Percentiles rank a stretch among this genome's conserved stretches.
Evolutionary conservation across 1,140 invertebrate species (phyloP).

Genomic region (Kradibia gibbosae): DNA sequence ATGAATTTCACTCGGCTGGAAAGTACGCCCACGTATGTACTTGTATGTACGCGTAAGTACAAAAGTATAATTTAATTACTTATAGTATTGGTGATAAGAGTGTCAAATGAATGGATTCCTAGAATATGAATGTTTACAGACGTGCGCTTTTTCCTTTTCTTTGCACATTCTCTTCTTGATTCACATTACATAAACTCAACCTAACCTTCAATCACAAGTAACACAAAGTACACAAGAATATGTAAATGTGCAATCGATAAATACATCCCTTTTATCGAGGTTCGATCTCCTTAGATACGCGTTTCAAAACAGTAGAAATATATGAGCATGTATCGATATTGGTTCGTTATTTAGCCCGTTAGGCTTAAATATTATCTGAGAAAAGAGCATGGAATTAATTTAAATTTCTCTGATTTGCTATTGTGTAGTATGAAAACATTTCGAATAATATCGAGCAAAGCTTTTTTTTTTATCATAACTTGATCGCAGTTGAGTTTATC

Average conservation of each 20-base stretch:
- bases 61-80: neutral
- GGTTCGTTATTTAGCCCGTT: neutral
- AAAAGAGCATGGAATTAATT: neutral
- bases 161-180: neutral
- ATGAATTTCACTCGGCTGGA: no score
- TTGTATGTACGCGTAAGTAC: no score
- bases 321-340: neutral
- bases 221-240: slow-evolving; percentile 16
- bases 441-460: no score
- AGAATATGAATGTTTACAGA: neutral
- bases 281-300: slow-evolving; percentile 33
- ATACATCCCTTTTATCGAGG: slow-evolving; percentile 20
- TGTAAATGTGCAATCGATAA: neutral
- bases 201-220: slow-evolving; percentile 27
- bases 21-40: no score
- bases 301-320: slow-evolving; percentile 23
- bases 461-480: no score
- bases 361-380: neutral
- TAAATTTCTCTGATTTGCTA: no score
- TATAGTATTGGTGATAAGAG: neutral
- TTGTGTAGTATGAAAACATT: no score
- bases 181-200: slow-evolving; percentile 22
- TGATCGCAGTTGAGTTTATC: no score
- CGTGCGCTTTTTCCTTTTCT: neutral
- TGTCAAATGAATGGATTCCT: neutral